Conservation (phyloP, 2,888 invertebrate species). For the Branchellion lobata region DNA sequence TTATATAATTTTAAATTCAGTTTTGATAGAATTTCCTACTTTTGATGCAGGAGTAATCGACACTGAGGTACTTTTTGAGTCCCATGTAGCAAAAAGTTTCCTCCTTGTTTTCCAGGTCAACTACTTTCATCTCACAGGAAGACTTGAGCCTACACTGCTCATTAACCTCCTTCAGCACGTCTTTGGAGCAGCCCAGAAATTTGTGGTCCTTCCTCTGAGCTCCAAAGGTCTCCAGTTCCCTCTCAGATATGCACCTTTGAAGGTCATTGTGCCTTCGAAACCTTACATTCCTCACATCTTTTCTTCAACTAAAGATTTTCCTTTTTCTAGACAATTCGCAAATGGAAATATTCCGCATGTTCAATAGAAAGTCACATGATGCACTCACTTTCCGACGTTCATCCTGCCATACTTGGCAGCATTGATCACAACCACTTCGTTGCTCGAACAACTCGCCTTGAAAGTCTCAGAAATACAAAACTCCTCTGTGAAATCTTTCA, state of each 20-base stretch:
- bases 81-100: constrained; percentile 20
- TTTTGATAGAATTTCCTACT: background rate
- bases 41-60: constrained; percentile 33
- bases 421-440: too few relatives aligned
- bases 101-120: constrained; percentile 22
- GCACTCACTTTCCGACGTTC: too few relatives aligned
- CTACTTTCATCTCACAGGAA: constrained; percentile 19
- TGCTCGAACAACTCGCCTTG: too few relatives aligned
- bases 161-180: constrained; percentile 20
- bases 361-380: too few relatives aligned
- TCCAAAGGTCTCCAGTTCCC: constrained; percentile 15
- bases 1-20: background rate
- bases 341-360: too few relatives aligned
- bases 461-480: too few relatives aligned
- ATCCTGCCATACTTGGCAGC: too few relatives aligned
- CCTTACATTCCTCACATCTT: background rate
- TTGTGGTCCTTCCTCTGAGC: background rate
- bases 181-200: constrained; percentile 40
- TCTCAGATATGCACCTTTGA: constrained; percentile 23
- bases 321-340: too few relatives aligned
- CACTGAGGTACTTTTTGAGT: constrained; percentile 39
- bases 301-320: background rate
- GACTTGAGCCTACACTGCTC: constrained; percentile 27
- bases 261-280: too few relatives aligned
- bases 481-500: too few relatives aligned